A percentile compares a stretch with the other conserved stretches of the same genome.
Conservation (phyloP, 2,888 invertebrate species). For the Hyppa rectilinea region DNA sequence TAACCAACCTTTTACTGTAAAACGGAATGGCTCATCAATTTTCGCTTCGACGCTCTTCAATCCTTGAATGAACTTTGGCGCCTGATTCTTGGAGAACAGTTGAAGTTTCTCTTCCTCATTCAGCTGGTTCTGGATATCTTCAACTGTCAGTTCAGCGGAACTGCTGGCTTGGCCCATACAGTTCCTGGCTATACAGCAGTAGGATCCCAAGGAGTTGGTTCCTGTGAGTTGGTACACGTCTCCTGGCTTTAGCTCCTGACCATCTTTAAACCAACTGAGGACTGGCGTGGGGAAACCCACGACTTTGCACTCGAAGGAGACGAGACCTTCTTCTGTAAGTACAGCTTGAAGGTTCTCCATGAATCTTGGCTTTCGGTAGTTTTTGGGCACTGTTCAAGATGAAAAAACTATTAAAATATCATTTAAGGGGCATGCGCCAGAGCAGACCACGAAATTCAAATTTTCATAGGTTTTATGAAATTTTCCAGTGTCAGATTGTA, state of each 20-base stretch:
- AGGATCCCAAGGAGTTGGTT: constrained; percentile 96
- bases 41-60: constrained; percentile 95
- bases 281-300: constrained; percentile 97
- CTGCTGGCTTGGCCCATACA: constrained; percentile 98
- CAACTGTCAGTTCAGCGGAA: constrained; percentile 96
- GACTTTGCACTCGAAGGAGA: constrained; percentile 98
- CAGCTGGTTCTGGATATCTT: constrained; percentile 97
- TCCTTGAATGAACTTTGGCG: constrained; percentile 95
- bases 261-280: constrained; percentile 97
- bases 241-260: constrained; percentile 97
- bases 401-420: not conserved
- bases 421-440: no score
- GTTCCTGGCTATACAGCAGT: constrained; percentile 96
- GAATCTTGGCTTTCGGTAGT: constrained; percentile 96
- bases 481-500: no score
- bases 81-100: constrained; percentile 94
- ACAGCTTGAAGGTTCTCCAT: constrained; percentile 97
- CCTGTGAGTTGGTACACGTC: constrained; percentile 98
- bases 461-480: no score
- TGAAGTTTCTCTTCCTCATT: constrained; percentile 96
- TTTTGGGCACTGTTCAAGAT: constrained; percentile 94
- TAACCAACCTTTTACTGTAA: constrained; percentile 93
- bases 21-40: constrained; percentile 95
- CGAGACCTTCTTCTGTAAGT: constrained; percentile 97
- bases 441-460: no score